Percentiles rank a stretch among this genome's conserved stretches.
Conservation (phyloP, 2,113 vertebrate species). For the Pardalotus punctatus region DNA sequence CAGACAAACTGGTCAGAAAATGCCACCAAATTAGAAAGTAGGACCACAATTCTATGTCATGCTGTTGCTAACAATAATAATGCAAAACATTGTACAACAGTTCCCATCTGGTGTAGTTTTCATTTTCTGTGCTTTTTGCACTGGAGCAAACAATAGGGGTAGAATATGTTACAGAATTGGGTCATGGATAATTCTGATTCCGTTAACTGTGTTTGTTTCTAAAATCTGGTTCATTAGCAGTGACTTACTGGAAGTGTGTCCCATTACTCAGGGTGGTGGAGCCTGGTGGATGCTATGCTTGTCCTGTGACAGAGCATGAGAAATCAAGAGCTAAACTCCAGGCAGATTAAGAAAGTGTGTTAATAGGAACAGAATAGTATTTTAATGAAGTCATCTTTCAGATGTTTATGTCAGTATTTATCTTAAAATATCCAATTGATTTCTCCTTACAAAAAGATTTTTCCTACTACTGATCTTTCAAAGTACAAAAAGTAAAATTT, state of each 20-base stretch:
- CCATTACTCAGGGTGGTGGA: neutral
- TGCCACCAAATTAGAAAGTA: neutral
- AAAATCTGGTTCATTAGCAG: neutral
- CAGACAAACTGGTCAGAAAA: neutral
- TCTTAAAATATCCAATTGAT: neutral
- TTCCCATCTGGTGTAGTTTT: neutral
- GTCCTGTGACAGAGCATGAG: neutral
- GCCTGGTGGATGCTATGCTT: neutral
- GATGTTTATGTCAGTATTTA: neutral
- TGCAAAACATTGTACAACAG: rapidly evolving
- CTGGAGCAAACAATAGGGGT: neutral
- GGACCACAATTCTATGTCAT: neutral
- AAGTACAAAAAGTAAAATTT: neutral
- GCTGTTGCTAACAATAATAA: neutral
- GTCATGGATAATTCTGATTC: neutral
- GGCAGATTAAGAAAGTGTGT: neutral
- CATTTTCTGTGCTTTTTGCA: neutral
- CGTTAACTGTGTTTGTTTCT: neutral
- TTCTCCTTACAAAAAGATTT: neutral
- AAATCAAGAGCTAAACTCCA: neutral
- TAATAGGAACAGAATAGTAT: neutral
- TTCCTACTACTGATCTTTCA: neutral
- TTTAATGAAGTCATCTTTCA: neutral
- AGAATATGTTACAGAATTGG: neutral
- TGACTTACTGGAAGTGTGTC: neutral